Evolutionary conservation across 2,888 invertebrate genomes (phyloP), one percentile per base, ranked within the genome.

Genomic region (Belgica antarctica): DNA sequence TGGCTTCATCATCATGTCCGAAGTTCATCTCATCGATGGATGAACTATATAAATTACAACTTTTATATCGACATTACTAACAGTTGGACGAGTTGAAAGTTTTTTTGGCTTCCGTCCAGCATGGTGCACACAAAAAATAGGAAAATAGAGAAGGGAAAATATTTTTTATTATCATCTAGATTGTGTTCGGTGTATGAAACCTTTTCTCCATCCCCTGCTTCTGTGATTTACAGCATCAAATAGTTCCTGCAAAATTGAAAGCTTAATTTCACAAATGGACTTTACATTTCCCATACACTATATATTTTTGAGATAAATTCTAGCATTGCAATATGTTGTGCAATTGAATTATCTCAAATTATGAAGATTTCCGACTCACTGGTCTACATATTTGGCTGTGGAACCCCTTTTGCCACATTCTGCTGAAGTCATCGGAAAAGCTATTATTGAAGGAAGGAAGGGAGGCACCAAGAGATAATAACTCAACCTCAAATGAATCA

Each of bases 201-300:
- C 22, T 31, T 12, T 31, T 12, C 12, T 31, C 52, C 22, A 12
- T 17, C 52, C 12, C 22, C 22, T n/a, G 34, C 52, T 22, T 17
- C 52, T 52, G 17, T 52, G 52, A 52, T 52, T 52, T 52, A 52
- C 52, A 52, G 52, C 52, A 17, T 52, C 22, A n/a, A 52, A 52
- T 17, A 22, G 17, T 52, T 52, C 17, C 17, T 52, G 22, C 7
- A n/a, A 3, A 52, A 52, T 22, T 22, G 52, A 52, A 17, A 52
- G 17, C 52, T 52, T 52, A 52, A 52, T 52, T 52, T 52, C 52
- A 22, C 17, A 52, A 52, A 52, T 52, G 52, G 52, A 52, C 52
- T 4, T 52, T 8, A n/a, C 34, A 31, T 31, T 31, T 12, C 12
- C 7, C 34, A n/a, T 31, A 8, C 52, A 52, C 52, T 52, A 22